Evolutionary conservation across 2,797 vertebrate genomes (phyloP).

Genomic region (Eulemur coronatus): DNA sequence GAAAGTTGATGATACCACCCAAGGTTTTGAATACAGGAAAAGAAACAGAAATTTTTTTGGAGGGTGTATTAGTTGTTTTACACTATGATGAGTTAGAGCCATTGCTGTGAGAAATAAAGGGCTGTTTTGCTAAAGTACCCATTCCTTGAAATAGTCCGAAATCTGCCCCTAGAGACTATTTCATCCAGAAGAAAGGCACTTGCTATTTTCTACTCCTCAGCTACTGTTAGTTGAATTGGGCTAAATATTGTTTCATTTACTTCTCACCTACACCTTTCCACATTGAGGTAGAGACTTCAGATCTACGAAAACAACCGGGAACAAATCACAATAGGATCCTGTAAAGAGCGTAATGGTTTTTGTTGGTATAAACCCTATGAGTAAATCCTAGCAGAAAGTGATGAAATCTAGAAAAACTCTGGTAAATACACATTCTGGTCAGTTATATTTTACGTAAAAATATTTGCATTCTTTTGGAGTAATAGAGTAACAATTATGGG

Average conservation of each 20-base stretch:
- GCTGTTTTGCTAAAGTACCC: not conserved
- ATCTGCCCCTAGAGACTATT: not conserved
- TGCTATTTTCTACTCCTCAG: not conserved
- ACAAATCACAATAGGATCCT: not conserved
- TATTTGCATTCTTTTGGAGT: not conserved
- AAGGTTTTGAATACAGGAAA: not conserved
- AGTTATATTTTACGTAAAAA: not conserved
- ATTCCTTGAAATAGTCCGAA: not conserved
- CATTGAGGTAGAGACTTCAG: not conserved
- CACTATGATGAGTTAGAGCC: not conserved
- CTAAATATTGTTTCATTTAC: not conserved
- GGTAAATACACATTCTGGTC: not conserved
- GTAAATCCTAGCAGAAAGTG: not conserved
- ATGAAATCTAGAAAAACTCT: not conserved
- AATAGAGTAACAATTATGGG: not conserved
- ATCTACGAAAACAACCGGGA: not conserved
- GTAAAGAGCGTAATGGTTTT: not conserved
- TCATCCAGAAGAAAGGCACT: not conserved
- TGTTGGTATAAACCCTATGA: not conserved
- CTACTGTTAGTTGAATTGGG: not conserved
- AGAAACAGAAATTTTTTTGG: not conserved
- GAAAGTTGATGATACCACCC: not conserved
- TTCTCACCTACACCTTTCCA: not conserved
- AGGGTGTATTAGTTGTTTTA: not conserved
- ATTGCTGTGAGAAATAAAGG: not conserved